Percentiles rank a stretch among this genome's conserved stretches.
phyloP scores from a whole-genome alignment of 1,140 invertebrate species.

The Halictus rubicundus region DNA sequence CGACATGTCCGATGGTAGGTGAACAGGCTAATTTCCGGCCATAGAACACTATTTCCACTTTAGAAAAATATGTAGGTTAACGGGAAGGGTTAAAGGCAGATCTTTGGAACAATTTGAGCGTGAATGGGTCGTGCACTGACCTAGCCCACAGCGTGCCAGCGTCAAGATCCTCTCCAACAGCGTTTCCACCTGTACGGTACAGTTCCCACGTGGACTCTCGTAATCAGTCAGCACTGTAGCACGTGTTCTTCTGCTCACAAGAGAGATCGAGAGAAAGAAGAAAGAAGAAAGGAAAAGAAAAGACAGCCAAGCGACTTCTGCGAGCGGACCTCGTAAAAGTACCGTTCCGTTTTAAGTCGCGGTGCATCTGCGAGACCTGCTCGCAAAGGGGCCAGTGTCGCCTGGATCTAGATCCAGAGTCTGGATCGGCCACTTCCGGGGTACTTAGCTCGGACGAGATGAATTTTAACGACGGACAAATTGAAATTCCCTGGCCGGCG shows the following conservation, averaged over 20 bases:
- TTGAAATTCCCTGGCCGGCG: not conserved
- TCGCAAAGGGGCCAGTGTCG: not conserved
- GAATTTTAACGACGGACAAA: slow-evolving; percentile 20
- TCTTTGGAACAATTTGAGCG: no score
- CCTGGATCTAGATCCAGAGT: not conserved
- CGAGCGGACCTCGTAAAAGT: slow-evolving; percentile 23
- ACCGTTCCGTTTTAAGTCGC: slow-evolving; percentile 17
- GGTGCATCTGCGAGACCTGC: slow-evolving; percentile 2
- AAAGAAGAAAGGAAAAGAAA: no score
- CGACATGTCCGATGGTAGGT: no score
- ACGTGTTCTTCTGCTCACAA: not conserved
- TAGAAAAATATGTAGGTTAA: no score
- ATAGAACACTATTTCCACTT: no score
- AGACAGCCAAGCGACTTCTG: not conserved
- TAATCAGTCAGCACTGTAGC: not conserved
- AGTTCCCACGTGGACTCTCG: not conserved
- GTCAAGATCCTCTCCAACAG: not conserved
- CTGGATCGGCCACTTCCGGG: not conserved
- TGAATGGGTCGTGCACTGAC: not conserved
- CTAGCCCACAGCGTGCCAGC: not conserved
- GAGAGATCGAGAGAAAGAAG: not conserved
- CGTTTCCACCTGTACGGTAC: not conserved
- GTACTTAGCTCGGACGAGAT: not conserved
- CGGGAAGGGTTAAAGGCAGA: no score
- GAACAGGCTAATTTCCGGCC: no score